Conservation (phyloP, 2,113 vertebrate species). For the Acinonyx jubatus region DNA sequence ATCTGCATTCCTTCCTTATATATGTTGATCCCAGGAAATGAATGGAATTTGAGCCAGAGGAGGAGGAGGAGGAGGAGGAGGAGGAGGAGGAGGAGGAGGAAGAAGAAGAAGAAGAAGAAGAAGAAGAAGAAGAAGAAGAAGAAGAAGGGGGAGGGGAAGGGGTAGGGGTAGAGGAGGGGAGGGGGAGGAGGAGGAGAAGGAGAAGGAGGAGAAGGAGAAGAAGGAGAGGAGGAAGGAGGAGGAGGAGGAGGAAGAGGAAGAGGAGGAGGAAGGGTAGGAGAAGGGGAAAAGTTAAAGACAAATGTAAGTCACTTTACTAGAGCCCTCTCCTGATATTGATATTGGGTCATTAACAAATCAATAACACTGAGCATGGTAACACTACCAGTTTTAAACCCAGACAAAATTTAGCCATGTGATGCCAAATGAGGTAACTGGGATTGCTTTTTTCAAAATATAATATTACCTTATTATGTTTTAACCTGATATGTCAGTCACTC, state of each 20-base stretch:
- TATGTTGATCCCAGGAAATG: neutral
- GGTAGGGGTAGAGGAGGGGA: no score
- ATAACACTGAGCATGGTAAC: neutral
- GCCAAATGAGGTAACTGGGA: neutral
- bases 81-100: rapidly evolving
- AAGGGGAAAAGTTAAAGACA: neutral
- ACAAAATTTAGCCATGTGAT: neutral
- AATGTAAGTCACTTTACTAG: neutral
- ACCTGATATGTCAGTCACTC: neutral
- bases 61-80: no score
- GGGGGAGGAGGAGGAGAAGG: no score
- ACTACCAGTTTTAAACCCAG: neutral
- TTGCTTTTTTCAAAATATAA: constrained; percentile 8
- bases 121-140: no score
- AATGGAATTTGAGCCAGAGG: neutral
- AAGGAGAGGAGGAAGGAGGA: no score
- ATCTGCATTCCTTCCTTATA: neutral
- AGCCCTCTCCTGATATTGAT: neutral
- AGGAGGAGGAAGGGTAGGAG: no score
- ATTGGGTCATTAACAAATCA: neutral
- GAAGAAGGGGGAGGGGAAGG: no score
- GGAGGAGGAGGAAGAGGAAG: no score
- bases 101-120: no score
- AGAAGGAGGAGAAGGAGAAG: no score
- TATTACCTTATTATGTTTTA: neutral